phyloP scores from a whole-genome alignment of 2,888 invertebrate genomes.

The Marasmarcha lunaedactyla region DNA sequence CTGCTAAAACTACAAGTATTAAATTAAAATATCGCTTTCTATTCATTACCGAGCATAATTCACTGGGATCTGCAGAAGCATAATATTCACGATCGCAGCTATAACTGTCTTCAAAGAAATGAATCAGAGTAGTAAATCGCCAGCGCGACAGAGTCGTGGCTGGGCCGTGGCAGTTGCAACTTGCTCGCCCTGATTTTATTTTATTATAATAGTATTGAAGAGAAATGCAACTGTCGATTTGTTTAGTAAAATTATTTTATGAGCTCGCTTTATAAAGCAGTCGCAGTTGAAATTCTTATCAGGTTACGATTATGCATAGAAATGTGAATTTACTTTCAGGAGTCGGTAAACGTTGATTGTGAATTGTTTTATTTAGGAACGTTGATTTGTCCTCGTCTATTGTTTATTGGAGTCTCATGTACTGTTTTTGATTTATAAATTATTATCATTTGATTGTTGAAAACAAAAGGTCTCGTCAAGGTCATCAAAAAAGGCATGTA shows the following conservation, averaged over 20 bases:
- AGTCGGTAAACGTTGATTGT: conserved; percentile 15
- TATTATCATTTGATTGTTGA: too few relatives aligned
- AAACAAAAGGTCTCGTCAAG: too few relatives aligned
- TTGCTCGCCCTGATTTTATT: conserved; percentile 47
- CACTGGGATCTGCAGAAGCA: conserved; percentile 38
- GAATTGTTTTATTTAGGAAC: not conserved
- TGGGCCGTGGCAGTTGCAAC: conserved; percentile 31
- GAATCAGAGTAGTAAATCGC: conserved; percentile 62
- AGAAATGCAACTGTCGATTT: conserved; percentile 39
- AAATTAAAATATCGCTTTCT: too few relatives aligned
- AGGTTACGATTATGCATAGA: conserved; percentile 5
- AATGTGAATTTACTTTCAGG: not conserved
- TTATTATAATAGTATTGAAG: conserved; percentile 36
- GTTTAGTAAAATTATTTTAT: conserved; percentile 47
- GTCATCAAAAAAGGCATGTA: too few relatives aligned
- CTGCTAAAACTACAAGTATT: too few relatives aligned
- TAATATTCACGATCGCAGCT: conserved; percentile 53
- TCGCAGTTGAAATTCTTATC: conserved; percentile 25
- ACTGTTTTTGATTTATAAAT: too few relatives aligned
- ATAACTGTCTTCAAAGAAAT: conserved; percentile 58
- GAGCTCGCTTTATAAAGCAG: conserved; percentile 14
- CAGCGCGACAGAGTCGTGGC: conserved; percentile 40
- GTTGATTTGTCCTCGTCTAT: too few relatives aligned
- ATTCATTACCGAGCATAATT: not conserved
- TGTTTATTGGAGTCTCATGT: too few relatives aligned